A percentile compares a stretch with the other conserved stretches of the same genome.
phyloP scores from a whole-genome alignment of 2,888 invertebrate genomes.

The Rapana venosa region DNA sequence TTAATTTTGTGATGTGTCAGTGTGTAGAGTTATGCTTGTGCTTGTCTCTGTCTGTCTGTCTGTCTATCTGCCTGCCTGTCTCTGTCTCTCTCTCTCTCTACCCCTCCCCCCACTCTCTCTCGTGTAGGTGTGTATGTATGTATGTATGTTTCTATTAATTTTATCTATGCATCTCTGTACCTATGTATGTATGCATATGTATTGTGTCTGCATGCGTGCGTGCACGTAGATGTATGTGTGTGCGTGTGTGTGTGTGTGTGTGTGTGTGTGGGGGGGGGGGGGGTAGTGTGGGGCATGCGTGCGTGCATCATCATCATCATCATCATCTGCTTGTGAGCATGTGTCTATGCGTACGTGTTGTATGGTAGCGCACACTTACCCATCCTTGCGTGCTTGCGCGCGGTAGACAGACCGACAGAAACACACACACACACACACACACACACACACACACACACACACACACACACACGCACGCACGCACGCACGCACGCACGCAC shows the following conservation, averaged over 20 bases:
- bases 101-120: background rate
- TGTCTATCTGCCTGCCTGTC: background rate
- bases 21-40: too few relatives aligned
- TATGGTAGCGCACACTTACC: background rate
- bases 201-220: too few relatives aligned
- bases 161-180: too few relatives aligned
- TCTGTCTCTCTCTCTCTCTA: background rate
- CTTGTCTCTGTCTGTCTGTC: background rate
- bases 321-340: background rate
- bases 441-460: slow-evolving; percentile 1
- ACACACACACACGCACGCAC: background rate
- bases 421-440: slow-evolving; percentile 1
- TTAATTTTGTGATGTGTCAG: too few relatives aligned
- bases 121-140: background rate
- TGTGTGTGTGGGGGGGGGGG: background rate
- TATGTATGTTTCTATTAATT: too few relatives aligned
- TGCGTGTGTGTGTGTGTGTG: background rate
- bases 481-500: background rate
- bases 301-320: background rate
- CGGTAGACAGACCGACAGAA: background rate
- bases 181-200: too few relatives aligned
- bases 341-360: background rate
- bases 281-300: background rate
- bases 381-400: background rate
- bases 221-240: too few relatives aligned